phyloP scores from a whole-genome alignment of 2,113 vertebrate species.

The Thryonomys swinderianus region DNA sequence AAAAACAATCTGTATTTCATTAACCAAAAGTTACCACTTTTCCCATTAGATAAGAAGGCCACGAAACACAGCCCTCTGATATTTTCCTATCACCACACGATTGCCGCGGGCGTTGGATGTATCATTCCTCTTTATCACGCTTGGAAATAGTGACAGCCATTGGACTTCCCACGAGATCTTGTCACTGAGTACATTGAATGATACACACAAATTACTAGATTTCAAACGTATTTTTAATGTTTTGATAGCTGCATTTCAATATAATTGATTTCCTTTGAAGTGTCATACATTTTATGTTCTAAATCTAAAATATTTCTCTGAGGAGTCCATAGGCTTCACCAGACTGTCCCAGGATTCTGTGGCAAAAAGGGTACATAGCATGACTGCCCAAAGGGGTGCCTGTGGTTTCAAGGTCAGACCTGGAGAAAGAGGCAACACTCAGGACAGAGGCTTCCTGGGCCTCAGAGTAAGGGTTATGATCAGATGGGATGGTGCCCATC shows the following conservation, averaged over 20 bases:
- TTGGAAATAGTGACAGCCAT: background rate
- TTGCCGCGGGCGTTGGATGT: background rate
- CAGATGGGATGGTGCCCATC: background rate
- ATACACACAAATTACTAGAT: background rate
- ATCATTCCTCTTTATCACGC: background rate
- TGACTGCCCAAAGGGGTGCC: background rate
- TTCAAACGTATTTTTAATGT: background rate
- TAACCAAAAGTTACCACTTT: background rate
- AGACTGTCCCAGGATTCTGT: background rate
- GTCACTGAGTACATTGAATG: background rate
- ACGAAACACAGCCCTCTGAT: background rate
- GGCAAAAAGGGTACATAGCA: background rate
- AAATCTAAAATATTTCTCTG: background rate
- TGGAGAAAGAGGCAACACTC: background rate
- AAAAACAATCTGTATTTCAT: background rate
- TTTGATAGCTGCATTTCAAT: background rate
- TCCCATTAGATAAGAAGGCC: background rate
- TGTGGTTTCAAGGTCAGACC: background rate
- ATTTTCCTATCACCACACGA: background rate
- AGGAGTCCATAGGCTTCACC: background rate
- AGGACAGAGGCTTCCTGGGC: background rate
- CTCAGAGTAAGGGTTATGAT: background rate
- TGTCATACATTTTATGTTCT: background rate
- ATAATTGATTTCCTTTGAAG: slow-evolving; percentile 14
- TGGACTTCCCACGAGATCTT: background rate